These are phyloP conservation scores for Muscidifurax raptorellus DNA, from an alignment of 1,140 invertebrate genomes.

Conservation along the genomic window DNA sequence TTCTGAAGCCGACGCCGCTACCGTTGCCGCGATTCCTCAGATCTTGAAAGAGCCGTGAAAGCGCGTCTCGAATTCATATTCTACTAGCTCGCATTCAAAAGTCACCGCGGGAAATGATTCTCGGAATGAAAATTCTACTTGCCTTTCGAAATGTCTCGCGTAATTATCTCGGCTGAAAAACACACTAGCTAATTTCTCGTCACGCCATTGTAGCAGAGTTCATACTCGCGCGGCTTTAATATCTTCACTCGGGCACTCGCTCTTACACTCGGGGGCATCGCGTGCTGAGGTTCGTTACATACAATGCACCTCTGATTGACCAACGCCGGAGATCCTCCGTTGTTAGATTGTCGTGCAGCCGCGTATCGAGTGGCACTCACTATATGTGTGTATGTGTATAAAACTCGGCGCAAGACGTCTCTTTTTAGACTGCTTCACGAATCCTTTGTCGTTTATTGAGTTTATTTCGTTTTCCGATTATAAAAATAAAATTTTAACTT, in stretches of 20 bases:
- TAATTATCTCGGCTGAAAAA: no score
- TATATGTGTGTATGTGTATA: no score
- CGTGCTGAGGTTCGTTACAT: constrained; percentile 66
- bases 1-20: not conserved
- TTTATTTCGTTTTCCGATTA: no score
- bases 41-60: not conserved
- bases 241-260: constrained; percentile 19
- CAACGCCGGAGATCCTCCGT: constrained; percentile 63
- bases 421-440: not conserved
- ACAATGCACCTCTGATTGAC: constrained; percentile 70
- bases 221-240: no score
- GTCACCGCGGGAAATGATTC: no score
- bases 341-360: constrained; percentile 59
- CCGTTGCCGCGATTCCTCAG: not conserved
- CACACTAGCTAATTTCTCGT: no score
- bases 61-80: no score
- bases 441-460: not conserved
- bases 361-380: constrained; percentile 58
- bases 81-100: not conserved
- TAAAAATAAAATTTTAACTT: no score
- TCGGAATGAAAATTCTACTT: not conserved
- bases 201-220: no score
- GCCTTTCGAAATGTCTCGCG: not conserved
- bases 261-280: constrained; percentile 61
- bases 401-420: constrained; percentile 2